Evolutionary conservation across 2,888 invertebrate species (phyloP), one percentile per base, ranked within the genome.

Genomic region (Leptinotarsa rubiginosa): DNA sequence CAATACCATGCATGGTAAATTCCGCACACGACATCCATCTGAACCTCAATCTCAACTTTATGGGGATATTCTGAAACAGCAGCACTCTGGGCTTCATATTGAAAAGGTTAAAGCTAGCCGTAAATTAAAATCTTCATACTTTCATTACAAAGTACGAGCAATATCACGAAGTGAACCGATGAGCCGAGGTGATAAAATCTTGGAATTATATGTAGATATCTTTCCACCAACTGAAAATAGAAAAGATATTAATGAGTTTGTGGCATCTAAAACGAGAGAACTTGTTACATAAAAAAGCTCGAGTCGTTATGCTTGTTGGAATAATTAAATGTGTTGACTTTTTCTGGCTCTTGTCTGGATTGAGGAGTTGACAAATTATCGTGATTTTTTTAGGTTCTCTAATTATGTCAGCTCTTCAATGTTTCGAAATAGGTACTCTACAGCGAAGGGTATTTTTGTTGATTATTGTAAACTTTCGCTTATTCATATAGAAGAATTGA

Each of bases 271-370:
- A 77, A 75, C 70, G 72, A 69, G 62, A 56, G 62, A 75, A 73
- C 64, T 72, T 70, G 77, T 77, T 82, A 82, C 83, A 84, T 82
- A 84, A 84, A 84, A 82, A 81, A 77, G 69, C 69, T 41, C 74
- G 77, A 80, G 77, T 77, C 75, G 77, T 81, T 79, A 76, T 76
- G 75, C 68, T 71, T 70, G 82, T 82, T 81, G 76, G 79, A 81
- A 82, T 84, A 85, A 85, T 84, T 84, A 83, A 84, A 84, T 76
- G 81, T 81, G 81, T 83, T 81, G 81, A 85, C 41, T 84, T 85
- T 85, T 85, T 85, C 84, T 85, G 82, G 83, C 84, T 82, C 82
- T 80, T 75, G 69, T 74, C 72, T 77, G 79, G 10, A 65, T 49
- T 72, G 72, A 71, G 41, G 52, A 66, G 20, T 79, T 84, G 84